Conservation (phyloP, 1,140 invertebrate genomes). For the Hydropsyche tenuis region DNA sequence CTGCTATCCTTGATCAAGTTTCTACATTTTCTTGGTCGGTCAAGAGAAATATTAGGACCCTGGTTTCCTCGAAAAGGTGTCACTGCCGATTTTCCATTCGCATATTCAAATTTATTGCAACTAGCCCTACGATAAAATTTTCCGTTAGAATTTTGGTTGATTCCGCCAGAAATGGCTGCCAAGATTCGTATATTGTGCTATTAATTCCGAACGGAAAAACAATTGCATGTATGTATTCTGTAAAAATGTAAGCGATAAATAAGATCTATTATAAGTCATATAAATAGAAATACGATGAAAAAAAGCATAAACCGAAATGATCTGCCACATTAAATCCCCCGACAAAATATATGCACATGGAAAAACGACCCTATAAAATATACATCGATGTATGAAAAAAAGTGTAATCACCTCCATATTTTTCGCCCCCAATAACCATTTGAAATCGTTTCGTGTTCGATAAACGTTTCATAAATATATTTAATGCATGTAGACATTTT, state of each 20-base stretch:
- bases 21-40: conserved; percentile 35
- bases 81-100: conserved; percentile 8
- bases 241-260: neutral
- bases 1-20: conserved; percentile 40
- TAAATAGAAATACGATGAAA: neutral
- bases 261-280: neutral
- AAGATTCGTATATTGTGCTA: too few species aligned
- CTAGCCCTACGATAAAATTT: neutral
- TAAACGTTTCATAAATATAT: too few species aligned
- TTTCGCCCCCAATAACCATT: neutral
- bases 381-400: neutral
- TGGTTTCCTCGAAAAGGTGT: conserved; percentile 28
- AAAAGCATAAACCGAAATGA: conserved; percentile 10
- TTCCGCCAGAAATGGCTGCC: too few species aligned
- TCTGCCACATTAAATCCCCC: neutral
- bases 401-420: neutral
- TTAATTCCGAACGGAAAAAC: too few species aligned
- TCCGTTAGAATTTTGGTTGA: neutral
- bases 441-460: too few species aligned
- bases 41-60: conserved; percentile 31
- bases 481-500: too few species aligned
- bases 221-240: neutral
- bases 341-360: neutral
- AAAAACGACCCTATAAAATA: conserved; percentile 20
- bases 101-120: neutral